phyloP scores from a whole-genome alignment of 35 echinoderm and acorn worm genomes.

The Lytechinus variegatus region DNA sequence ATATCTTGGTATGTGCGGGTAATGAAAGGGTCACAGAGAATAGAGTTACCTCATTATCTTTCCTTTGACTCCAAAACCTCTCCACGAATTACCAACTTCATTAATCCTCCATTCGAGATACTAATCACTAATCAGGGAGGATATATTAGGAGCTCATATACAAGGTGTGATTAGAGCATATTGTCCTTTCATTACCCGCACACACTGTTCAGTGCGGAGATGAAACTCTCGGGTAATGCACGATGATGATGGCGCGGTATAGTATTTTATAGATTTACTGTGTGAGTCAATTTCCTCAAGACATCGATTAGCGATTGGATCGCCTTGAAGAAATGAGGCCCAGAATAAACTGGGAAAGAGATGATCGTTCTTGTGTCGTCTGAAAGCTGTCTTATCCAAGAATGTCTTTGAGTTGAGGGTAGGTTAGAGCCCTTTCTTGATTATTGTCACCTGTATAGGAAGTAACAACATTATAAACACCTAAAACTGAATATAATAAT shows the following conservation, averaged over 20 bases:
- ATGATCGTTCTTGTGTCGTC: neutral
- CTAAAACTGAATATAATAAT: neutral
- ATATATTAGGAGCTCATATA: neutral
- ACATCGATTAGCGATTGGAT: slow-evolving; percentile 24
- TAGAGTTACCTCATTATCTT: neutral
- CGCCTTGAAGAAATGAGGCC: slow-evolving; percentile 14
- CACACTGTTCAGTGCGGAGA: neutral
- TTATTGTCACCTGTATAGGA: neutral
- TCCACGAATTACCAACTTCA: neutral
- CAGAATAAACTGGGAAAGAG: neutral
- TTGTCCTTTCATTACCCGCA: neutral
- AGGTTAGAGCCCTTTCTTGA: neutral
- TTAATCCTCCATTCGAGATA: neutral
- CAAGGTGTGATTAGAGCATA: neutral
- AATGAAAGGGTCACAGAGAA: no score
- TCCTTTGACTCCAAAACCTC: neutral
- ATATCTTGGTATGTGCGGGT: no score
- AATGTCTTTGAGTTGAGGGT: neutral
- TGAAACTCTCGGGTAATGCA: neutral
- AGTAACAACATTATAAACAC: neutral
- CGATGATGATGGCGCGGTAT: neutral
- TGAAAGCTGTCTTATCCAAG: neutral
- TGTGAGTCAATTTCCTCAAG: slow-evolving; percentile 30
- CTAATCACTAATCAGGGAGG: neutral
- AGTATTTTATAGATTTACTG: slow-evolving; percentile 33